Evolutionary conservation across 2,888 invertebrate genomes (phyloP), one percentile per base, ranked within the genome.

Genomic region (Parnassius orleans): DNA sequence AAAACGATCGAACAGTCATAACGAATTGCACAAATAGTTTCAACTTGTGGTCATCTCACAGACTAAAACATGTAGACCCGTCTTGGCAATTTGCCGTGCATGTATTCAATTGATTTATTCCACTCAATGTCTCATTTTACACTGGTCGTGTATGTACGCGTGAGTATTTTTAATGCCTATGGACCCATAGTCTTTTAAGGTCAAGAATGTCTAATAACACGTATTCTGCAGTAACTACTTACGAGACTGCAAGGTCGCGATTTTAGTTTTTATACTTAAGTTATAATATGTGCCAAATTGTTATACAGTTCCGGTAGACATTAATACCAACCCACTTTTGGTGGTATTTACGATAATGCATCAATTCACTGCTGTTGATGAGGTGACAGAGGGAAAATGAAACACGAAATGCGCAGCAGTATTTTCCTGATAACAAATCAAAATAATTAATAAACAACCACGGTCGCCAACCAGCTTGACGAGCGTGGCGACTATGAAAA

Each of bases 181-280:
- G 54, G 50, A 53, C 55, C 53, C 54, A 69, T 66, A 69, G 67
- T 69, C 48, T 12, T 84, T 79, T 84, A 83, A 79, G 83, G 86
- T 85, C 88, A 87, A 87, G 86, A 84, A 81, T 84, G 78, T 70
- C 67, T 76, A 71, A 75, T 71, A 72, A 66, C 62, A 61, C 65
- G 68, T 19, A 47, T 24, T 57, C 14, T n/a, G 15, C 48, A 47
- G 14, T 12, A 14, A 48, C 48, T 48, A 10, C 65, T 66, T 67
- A 67, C 69, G 71, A 70, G 69, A 67, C 69, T 60, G 54, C 14
- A 44, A 53, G 62, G 53, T 52, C 46, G 42, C 59, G 46, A 56
- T 56, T 52, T 47, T 59, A 14, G 52, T 52, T 47, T 24, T 47
- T 53, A 50, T 51, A 15, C 19, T 33, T 44, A 14, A 12, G 46